These are phyloP conservation scores for Narcine bancroftii DNA, from an alignment of 2,113 vertebrate genomes.

Conservation along the genomic window DNA sequence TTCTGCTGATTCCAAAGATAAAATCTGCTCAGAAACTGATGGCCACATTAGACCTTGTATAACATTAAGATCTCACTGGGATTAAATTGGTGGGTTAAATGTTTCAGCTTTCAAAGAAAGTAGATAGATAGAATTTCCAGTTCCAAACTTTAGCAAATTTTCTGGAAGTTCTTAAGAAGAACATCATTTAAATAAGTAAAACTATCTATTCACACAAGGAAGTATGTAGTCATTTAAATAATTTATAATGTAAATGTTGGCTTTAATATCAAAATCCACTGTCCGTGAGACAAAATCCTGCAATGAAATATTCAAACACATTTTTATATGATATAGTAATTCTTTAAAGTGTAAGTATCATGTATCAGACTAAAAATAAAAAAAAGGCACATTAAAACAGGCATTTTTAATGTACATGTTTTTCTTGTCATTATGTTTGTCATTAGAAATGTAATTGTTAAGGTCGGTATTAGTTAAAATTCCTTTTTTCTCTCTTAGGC, in stretches of 20 bases:
- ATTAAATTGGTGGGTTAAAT: neutral
- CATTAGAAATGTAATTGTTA: neutral
- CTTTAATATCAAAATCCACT: neutral
- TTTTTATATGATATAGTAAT: neutral
- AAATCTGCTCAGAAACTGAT: neutral
- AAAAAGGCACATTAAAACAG: too few species aligned
- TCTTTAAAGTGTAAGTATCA: neutral
- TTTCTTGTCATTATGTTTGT: too few species aligned
- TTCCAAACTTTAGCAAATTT: neutral
- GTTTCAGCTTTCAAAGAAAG: neutral
- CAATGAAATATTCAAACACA: neutral
- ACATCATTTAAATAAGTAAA: neutral
- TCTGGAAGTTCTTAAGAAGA: neutral
- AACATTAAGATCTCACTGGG: neutral
- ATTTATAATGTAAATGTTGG: neutral
- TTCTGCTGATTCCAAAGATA: neutral
- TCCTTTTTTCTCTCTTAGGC: constrained; percentile 22
- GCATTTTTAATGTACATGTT: too few species aligned
- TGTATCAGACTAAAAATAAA: neutral
- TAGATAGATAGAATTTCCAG: neutral
- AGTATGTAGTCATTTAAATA: neutral
- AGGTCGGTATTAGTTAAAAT: neutral
- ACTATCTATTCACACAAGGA: neutral
- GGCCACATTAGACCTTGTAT: neutral
- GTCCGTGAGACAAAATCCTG: neutral